phyloP scores from a whole-genome alignment of 2,797 vertebrate genomes.

The Crocodylus rhombifer region DNA sequence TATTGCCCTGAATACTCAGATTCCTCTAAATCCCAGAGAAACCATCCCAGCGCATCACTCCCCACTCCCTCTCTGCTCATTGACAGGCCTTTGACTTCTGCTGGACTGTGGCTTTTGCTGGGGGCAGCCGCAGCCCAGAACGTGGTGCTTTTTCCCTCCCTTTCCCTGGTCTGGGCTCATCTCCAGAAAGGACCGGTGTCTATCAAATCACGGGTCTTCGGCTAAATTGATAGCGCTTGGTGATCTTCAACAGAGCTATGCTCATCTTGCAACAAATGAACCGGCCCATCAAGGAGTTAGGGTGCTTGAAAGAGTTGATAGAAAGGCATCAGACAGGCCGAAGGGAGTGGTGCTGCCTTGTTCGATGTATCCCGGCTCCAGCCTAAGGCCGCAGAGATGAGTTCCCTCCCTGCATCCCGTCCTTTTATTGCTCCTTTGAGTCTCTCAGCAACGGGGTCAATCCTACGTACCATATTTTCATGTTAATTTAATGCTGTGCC shows the following conservation, averaged over 20 bases:
- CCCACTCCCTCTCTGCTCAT: neutral
- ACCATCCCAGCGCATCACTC: neutral
- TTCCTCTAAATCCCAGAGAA: neutral
- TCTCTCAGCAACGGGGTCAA: neutral
- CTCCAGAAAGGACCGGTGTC: neutral
- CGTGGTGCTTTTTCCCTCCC: neutral
- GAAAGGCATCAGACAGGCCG: neutral
- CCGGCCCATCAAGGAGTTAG: slow-evolving; percentile 34
- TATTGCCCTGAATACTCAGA: slow-evolving; percentile 8
- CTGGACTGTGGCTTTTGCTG: neutral
- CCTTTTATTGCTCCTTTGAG: neutral
- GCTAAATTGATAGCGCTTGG: neutral
- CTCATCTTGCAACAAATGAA: neutral
- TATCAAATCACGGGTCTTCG: neutral
- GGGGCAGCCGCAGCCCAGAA: slow-evolving; percentile 15
- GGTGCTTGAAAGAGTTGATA: slow-evolving; percentile 18
- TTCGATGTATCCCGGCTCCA: neutral
- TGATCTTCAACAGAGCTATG: neutral
- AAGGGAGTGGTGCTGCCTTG: slow-evolving; percentile 15
- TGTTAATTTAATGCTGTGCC: neutral
- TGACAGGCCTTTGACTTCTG: fast-evolving
- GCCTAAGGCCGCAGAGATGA: neutral
- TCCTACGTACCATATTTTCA: too few species aligned
- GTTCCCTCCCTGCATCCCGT: neutral
- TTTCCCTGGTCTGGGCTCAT: neutral